Evolutionary conservation across 2,113 vertebrate species (phyloP).

Genomic region (Trichechus manatus): DNA sequence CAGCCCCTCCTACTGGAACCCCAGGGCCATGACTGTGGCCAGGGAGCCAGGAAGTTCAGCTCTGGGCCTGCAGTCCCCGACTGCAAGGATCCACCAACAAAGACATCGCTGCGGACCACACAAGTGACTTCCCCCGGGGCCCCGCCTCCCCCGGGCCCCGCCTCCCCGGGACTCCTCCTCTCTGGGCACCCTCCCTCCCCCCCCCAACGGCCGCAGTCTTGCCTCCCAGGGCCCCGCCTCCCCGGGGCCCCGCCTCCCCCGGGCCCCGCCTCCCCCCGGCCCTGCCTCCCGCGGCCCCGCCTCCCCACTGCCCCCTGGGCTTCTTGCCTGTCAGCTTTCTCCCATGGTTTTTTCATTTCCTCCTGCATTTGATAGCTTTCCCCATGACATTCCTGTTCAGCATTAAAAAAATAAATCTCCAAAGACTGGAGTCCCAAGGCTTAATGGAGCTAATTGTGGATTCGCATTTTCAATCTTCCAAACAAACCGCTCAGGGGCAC

Average conservation of each 20-base stretch:
- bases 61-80: too few relatives aligned
- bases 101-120: too few relatives aligned
- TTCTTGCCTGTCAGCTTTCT: neutral
- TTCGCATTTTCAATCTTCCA: neutral
- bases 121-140: too few relatives aligned
- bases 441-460: constrained; percentile 7
- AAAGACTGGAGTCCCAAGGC: neutral
- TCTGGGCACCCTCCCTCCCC: neutral
- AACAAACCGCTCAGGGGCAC: neutral
- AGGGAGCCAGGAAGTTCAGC: too few relatives aligned
- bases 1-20: too few relatives aligned
- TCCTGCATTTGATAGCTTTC: neutral
- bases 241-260: neutral
- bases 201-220: too few relatives aligned
- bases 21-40: too few relatives aligned
- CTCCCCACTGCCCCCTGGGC: neutral
- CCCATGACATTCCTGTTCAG: neutral
- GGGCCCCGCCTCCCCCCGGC: neutral
- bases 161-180: too few relatives aligned
- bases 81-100: too few relatives aligned
- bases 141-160: too few relatives aligned
- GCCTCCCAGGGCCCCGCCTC: neutral
- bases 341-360: neutral
- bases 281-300: too few relatives aligned
- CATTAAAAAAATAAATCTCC: constrained; percentile 30